Conservation (phyloP, 2,113 vertebrate species). For the Salvelinus fontinalis region DNA sequence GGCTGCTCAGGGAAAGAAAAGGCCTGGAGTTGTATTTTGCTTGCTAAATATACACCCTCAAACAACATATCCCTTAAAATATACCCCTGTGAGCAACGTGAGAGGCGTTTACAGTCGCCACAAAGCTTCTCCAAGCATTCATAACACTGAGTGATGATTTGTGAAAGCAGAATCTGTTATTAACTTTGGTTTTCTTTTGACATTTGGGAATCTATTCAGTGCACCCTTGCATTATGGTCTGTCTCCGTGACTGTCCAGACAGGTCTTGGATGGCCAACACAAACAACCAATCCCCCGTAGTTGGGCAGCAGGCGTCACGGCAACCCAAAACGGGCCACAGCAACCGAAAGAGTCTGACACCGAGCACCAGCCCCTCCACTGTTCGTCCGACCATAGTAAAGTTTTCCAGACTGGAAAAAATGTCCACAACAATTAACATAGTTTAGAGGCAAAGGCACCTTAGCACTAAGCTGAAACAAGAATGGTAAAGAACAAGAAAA, state of each 20-base stretch:
- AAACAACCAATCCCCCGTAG: constrained; percentile 44
- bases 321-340: constrained; percentile 29
- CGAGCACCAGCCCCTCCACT: background rate
- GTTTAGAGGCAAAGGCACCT: constrained; percentile 32
- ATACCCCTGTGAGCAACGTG: constrained; percentile 9
- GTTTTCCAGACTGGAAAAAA: constrained; percentile 48
- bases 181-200: constrained; percentile 36
- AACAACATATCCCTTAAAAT: constrained; percentile 17
- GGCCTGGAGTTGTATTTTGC: constrained; percentile 4
- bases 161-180: constrained; percentile 11
- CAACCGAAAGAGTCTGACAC: constrained; percentile 16
- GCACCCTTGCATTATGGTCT: constrained; percentile 32
- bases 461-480: background rate
- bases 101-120: constrained; percentile 5
- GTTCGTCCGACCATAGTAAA: constrained; percentile 35
- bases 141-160: constrained; percentile 13
- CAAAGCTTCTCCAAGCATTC: constrained; percentile 16
- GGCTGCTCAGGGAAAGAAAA: constrained; percentile 19
- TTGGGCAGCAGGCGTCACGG: constrained; percentile 13
- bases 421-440: constrained; percentile 41
- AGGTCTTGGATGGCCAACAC: constrained; percentile 31
- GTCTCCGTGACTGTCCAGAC: constrained; percentile 41
- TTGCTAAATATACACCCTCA: constrained; percentile 19
- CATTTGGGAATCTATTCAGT: constrained; percentile 31
- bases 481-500: background rate